Conservation (phyloP, 1,140 invertebrate genomes). For the Amphibalanus amphitrite region DNA sequence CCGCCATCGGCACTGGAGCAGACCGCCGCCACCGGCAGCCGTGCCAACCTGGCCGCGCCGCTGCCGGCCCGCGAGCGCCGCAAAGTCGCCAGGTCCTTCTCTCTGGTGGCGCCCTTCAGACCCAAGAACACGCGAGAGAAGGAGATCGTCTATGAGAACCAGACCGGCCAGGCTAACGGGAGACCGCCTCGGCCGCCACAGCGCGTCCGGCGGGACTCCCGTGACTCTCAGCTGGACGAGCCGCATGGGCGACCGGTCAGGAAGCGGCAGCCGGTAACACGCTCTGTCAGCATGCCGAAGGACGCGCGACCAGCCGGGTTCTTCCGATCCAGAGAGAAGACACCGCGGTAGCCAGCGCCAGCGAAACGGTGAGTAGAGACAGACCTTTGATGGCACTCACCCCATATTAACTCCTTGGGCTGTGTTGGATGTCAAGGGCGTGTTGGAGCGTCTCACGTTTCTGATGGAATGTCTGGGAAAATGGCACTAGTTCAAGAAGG, state of each 20-base stretch:
- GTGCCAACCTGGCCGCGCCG: background rate
- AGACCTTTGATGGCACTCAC: no score
- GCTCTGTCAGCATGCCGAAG: background rate
- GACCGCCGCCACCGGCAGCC: slow-evolving; percentile 34
- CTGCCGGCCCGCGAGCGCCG: slow-evolving; percentile 12
- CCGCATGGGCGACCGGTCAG: background rate
- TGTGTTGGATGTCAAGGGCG: no score
- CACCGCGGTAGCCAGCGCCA: background rate
- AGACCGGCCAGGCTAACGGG: background rate
- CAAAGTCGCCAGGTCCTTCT: slow-evolving; percentile 53
- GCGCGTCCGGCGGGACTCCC: background rate
- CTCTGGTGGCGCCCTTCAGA: slow-evolving; percentile 62
- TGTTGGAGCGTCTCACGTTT: no score
- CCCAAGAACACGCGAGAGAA: slow-evolving; percentile 31
- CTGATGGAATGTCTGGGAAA: no score
- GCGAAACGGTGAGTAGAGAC: background rate
- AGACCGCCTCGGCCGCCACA: background rate
- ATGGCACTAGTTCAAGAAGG: no score
- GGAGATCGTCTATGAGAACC: slow-evolving; percentile 4
- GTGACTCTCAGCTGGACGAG: background rate
- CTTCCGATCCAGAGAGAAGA: background rate
- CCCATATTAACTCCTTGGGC: no score
- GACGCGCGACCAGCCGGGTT: background rate
- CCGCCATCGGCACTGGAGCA: slow-evolving; percentile 10
- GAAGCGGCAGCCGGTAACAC: background rate